Evolutionary conservation across 2,113 vertebrate genomes (phyloP).

Genomic region (Micronycteris hirsuta): DNA sequence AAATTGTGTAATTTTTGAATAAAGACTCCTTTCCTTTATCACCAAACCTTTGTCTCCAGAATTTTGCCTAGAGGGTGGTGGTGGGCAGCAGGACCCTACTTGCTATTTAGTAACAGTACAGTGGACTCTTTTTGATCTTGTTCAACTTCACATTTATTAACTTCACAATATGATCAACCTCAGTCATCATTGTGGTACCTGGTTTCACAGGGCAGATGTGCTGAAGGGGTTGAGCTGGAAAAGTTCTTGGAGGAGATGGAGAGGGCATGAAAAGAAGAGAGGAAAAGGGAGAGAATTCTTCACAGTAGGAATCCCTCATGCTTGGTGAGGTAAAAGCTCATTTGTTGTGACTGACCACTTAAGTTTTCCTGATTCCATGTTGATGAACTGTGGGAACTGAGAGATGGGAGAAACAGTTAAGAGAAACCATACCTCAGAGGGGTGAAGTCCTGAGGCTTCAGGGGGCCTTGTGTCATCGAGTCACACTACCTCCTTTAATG

Average conservation of each 20-base stretch:
- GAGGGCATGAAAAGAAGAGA: neutral
- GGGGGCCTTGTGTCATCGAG: neutral
- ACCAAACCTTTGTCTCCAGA: too few relatives aligned
- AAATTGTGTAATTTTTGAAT: too few relatives aligned
- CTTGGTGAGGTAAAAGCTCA: neutral
- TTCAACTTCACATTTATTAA: neutral
- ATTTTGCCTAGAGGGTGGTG: too few relatives aligned
- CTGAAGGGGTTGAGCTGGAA: neutral
- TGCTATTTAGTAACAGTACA: too few relatives aligned
- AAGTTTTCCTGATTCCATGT: neutral
- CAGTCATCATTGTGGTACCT: neutral
- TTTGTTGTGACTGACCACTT: neutral
- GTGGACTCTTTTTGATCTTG: neutral
- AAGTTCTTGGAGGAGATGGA: neutral
- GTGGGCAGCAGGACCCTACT: too few relatives aligned
- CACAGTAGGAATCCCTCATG: neutral
- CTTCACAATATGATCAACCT: neutral
- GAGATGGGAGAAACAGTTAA: neutral
- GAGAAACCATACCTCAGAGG: neutral
- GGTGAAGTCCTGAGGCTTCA: neutral
- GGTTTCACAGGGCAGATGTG: neutral
- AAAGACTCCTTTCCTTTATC: too few relatives aligned
- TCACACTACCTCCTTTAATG: neutral
- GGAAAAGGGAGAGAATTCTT: neutral
- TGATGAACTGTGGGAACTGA: neutral